Conservation (phyloP, 1,140 invertebrate species). For the Drosophila asahinai region DNA sequence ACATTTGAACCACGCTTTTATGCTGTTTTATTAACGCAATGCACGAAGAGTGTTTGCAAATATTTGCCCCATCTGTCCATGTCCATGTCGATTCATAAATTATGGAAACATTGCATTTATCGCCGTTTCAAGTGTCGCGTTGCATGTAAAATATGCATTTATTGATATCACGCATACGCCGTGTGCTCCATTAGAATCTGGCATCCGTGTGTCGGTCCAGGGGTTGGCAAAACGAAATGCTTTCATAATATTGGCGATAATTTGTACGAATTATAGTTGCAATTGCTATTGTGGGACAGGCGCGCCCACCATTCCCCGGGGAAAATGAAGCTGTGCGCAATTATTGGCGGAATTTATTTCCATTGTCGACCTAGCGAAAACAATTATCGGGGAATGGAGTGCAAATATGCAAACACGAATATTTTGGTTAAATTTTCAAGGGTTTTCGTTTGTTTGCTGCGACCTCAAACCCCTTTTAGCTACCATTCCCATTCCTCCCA, state of each 20-base stretch:
- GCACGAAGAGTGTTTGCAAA: conserved; percentile 48
- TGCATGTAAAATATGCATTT: conserved; percentile 44
- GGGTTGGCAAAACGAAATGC: conserved; percentile 23
- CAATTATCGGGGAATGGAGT: conserved; percentile 70
- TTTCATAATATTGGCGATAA: conserved; percentile 79
- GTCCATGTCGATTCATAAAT: conserved; percentile 64
- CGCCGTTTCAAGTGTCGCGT: conserved; percentile 44
- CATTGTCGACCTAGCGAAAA: conserved; percentile 69
- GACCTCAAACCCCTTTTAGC: neutral
- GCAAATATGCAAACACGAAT: conserved; percentile 77
- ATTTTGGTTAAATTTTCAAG: conserved; percentile 68
- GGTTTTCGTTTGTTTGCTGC: conserved; percentile 47
- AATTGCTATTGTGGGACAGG: conserved; percentile 54
- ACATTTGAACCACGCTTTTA: conserved; percentile 22
- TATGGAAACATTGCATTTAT: conserved; percentile 63
- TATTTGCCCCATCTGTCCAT: conserved; percentile 53
- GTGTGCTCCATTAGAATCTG: conserved; percentile 47
- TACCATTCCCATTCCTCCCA: neutral
- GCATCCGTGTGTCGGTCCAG: conserved; percentile 1
- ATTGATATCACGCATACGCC: conserved; percentile 74
- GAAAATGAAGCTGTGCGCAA: conserved; percentile 44
- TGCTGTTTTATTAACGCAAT: conserved; percentile 68
- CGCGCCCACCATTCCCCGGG: neutral
- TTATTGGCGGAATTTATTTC: conserved; percentile 72
- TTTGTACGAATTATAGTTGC: conserved; percentile 77